Conservation (phyloP, 1,140 invertebrate genomes). For the Magallana ariakensis region DNA sequence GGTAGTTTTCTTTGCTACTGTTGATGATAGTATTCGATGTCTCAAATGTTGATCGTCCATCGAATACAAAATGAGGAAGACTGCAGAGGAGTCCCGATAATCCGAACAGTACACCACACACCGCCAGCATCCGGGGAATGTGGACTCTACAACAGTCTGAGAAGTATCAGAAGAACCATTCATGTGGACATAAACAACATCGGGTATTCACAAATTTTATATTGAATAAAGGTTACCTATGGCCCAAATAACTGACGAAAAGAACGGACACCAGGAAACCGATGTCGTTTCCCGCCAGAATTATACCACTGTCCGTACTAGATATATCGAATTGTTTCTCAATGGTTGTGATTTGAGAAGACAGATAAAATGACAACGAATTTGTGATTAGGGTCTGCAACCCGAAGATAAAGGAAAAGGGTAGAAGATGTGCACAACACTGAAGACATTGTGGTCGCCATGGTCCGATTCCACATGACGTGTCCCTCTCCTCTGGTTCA, state of each 20-base stretch:
- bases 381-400: slow-evolving; percentile 41
- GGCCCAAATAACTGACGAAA: background rate
- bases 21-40: background rate
- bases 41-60: background rate
- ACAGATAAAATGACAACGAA: slow-evolving; percentile 52
- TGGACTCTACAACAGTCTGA: slow-evolving; percentile 36
- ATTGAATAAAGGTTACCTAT: background rate
- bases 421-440: slow-evolving; percentile 47
- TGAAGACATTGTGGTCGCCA: slow-evolving; percentile 46
- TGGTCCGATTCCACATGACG: slow-evolving; percentile 41
- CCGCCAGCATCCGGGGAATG: slow-evolving; percentile 51
- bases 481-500: background rate
- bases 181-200: no score
- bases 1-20: background rate
- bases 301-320: slow-evolving; percentile 57
- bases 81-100: slow-evolving; percentile 49
- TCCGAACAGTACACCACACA: slow-evolving; percentile 45
- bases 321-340: slow-evolving; percentile 58
- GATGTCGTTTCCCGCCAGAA: slow-evolving; percentile 57
- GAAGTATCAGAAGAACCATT: no score
- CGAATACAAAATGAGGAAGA: slow-evolving; percentile 48
- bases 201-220: no score
- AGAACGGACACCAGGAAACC: slow-evolving; percentile 56
- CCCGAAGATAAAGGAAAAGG: slow-evolving; percentile 54
- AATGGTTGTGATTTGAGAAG: slow-evolving; percentile 59